Base-by-base conservation (phyloP, 2,888 invertebrate species). In the Sisyra terminalis region DNA sequence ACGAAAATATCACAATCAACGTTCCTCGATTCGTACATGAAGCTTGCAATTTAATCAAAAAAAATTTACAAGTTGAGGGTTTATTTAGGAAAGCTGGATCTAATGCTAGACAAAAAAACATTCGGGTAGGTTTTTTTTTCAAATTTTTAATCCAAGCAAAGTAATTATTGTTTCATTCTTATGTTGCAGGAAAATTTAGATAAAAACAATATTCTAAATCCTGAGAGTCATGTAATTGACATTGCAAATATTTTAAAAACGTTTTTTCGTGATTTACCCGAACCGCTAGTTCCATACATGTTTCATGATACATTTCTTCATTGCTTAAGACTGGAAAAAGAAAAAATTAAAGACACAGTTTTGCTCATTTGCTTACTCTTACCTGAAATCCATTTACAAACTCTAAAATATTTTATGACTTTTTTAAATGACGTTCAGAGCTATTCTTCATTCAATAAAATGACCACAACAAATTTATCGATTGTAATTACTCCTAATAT, bases 21-120 rank as follows among this genome's bases (percentile, higher is more conserved):
- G 72, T 86, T 29, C 86, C 87, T 5, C 67, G 70, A 49, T 73
- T 85, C 53, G 73, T 86, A 1, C 72, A 75, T 50, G 77, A 81
- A 55, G 72, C 81, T 54, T 78, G 82, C 51, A 67, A 73, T 42
- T 75, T 73, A 52, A 71, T 87, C 40, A 64, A 77, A 47, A 66
- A 73, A 36, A 73, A 80, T 60, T 70, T 80, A 18, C 70, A 73
- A 43, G 75, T 78, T 14, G 90, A 90, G 57, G 92, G 92, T 1
- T 63, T 92, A 39, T 92, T 92, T 59, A 71, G 92, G 6, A 90
- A 88, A 66, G 86, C 87, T 39, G 92, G 90, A 10, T 86, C 88
- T 1, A 75, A 83, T 51, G 69, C 74, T 30, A 70, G 89, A 46
- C 87, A 88, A 60, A 81, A 78, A 55, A 86, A 87, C 59, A 73